These are phyloP conservation scores for Corythaeola cristata DNA, from an alignment of 2,113 vertebrate genomes.

Conservation along the genomic window DNA sequence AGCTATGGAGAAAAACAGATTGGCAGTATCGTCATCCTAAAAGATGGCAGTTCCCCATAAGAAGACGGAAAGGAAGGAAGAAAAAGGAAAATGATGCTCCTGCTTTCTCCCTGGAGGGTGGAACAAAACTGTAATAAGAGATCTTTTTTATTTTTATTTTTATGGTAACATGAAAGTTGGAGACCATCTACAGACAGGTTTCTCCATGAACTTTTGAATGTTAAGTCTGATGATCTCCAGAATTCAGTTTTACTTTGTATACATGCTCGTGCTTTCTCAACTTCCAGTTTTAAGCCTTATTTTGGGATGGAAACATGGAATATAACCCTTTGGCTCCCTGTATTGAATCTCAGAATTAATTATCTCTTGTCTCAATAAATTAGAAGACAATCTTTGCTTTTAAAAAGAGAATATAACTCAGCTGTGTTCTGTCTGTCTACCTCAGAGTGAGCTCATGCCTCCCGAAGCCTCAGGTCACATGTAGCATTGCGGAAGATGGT, in stretches of 20 bases:
- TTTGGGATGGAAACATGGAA: not conserved
- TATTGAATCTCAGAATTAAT: not conserved
- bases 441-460: constrained; percentile 10
- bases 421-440: not conserved
- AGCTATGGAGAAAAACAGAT: not conserved
- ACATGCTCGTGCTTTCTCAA: not conserved
- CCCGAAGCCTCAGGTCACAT: not conserved
- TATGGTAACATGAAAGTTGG: not conserved
- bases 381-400: not conserved
- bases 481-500: not conserved
- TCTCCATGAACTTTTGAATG: not conserved
- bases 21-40: not conserved
- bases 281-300: not conserved
- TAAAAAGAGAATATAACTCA: constrained; percentile 1
- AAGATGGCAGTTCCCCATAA: not conserved
- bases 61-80: not conserved
- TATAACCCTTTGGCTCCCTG: not conserved
- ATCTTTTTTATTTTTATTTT: not conserved
- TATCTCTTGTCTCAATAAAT: constrained; percentile 16
- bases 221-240: not conserved
- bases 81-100: not conserved
- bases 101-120: not conserved
- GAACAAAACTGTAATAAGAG: not conserved
- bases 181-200: not conserved
- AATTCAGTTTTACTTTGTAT: not conserved